These are phyloP conservation scores for Drosophila pseudoobscura DNA, from an alignment of 1,140 invertebrate genomes.

Conservation along the genomic window DNA sequence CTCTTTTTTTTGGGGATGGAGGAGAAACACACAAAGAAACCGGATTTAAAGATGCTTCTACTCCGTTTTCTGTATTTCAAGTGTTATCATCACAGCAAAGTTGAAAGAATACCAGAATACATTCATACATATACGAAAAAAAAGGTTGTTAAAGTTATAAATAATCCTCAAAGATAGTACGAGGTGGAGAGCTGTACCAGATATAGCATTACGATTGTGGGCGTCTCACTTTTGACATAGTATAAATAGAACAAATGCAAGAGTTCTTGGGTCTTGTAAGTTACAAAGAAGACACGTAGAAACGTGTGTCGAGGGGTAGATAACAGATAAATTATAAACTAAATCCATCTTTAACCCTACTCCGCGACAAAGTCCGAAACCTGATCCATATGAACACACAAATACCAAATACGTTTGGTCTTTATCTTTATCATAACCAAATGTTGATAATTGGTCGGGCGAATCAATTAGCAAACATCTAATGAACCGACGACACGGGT, in stretches of 20 bases:
- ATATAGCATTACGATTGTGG: too few relatives aligned
- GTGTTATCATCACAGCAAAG: slow-evolving; percentile 58
- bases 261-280: too few relatives aligned
- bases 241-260: too few relatives aligned
- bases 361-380: slow-evolving; percentile 4
- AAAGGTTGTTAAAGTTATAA: slow-evolving; percentile 36
- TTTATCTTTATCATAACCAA: slow-evolving; percentile 36
- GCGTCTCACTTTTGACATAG: too few relatives aligned
- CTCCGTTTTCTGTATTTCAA: slow-evolving; percentile 26
- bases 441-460: slow-evolving; percentile 25
- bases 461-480: slow-evolving; percentile 56
- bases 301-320: too few relatives aligned
- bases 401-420: neutral
- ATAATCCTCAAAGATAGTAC: slow-evolving; percentile 31
- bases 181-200: neutral
- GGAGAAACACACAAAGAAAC: slow-evolving; percentile 52
- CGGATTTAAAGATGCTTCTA: slow-evolving; percentile 80
- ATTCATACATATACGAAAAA: slow-evolving; percentile 16
- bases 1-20: neutral
- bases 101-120: slow-evolving; percentile 9
- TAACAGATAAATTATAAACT: too few relatives aligned
- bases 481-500: slow-evolving; percentile 47
- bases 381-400: slow-evolving; percentile 21
- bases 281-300: too few relatives aligned
- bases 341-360: neutral